These are phyloP conservation scores for Enoplosus armatus DNA, from an alignment of 2,797 vertebrate genomes.

Conservation along the genomic window DNA sequence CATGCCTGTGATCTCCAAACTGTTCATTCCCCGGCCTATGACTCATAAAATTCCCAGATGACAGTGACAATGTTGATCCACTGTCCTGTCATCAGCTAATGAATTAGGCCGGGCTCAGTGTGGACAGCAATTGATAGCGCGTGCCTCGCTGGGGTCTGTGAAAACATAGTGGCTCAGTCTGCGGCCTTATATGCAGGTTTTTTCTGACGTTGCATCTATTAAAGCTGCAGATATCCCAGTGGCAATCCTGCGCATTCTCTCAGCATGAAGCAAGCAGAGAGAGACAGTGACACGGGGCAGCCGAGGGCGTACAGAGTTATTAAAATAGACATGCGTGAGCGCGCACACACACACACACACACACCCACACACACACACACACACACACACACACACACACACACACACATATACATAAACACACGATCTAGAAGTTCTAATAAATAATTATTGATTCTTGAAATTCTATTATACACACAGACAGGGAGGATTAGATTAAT, in stretches of 20 bases:
- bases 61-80: conserved; percentile 77
- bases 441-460: conserved; percentile 65
- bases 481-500: conserved; percentile 58
- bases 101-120: conserved; percentile 72
- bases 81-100: conserved; percentile 76
- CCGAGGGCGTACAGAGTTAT: conserved; percentile 56
- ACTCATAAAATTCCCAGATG: conserved; percentile 78
- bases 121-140: conserved; percentile 63
- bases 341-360: conserved; percentile 30
- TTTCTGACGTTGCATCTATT: conserved; percentile 62
- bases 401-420: conserved; percentile 31
- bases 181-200: conserved; percentile 61
- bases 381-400: conserved; percentile 33
- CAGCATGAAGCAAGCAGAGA: conserved; percentile 65
- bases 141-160: conserved; percentile 62
- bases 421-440: conserved; percentile 53
- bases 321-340: conserved; percentile 60
- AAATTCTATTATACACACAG: conserved; percentile 61
- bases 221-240: conserved; percentile 69
- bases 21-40: conserved; percentile 63
- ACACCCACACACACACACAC: conserved; percentile 32
- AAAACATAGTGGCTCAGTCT: conserved; percentile 65
- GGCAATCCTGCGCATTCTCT: conserved; percentile 69
- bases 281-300: conserved; percentile 43
- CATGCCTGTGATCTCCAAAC: conserved; percentile 59